Evolutionary conservation across 2,888 invertebrate species (phyloP).

Genomic region (Saturnia pavonia): DNA sequence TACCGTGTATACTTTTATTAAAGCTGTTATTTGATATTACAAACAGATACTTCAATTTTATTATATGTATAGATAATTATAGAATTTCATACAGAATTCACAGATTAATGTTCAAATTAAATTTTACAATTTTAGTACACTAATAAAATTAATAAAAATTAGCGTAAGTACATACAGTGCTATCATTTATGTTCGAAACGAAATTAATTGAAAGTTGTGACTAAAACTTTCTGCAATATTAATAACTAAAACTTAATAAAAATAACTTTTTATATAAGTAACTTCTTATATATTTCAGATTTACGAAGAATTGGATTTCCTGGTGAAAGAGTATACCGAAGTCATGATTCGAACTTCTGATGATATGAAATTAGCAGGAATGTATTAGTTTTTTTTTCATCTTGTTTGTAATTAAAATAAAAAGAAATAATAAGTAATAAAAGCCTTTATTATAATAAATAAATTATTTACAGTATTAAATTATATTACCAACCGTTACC

Average conservation of each 20-base stretch:
- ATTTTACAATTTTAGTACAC: no score
- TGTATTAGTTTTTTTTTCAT: constrained; percentile 30
- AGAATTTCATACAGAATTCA: no score
- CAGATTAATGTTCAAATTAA: no score
- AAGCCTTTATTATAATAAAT: constrained; percentile 33
- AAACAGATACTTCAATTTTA: no score
- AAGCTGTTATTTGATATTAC: no score
- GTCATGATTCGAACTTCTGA: constrained; percentile 85
- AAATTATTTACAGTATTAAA: constrained; percentile 15
- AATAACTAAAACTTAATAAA: no score
- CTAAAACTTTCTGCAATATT: neutral
- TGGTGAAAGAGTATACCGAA: constrained; percentile 84
- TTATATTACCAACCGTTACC: neutral
- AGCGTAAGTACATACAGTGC: no score
- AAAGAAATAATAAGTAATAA: constrained; percentile 30
- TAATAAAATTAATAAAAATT: no score
- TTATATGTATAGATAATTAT: no score
- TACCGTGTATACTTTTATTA: no score
- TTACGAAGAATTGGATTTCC: constrained; percentile 81
- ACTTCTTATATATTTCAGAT: constrained; percentile 76
- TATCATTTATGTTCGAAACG: no score
- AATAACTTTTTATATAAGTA: neutral
- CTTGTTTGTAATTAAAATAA: constrained; percentile 8
- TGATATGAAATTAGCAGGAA: constrained; percentile 77
- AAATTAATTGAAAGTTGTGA: neutral